Conservation (phyloP, 2,113 vertebrate genomes). For the Chloropsis cyanopogon region DNA sequence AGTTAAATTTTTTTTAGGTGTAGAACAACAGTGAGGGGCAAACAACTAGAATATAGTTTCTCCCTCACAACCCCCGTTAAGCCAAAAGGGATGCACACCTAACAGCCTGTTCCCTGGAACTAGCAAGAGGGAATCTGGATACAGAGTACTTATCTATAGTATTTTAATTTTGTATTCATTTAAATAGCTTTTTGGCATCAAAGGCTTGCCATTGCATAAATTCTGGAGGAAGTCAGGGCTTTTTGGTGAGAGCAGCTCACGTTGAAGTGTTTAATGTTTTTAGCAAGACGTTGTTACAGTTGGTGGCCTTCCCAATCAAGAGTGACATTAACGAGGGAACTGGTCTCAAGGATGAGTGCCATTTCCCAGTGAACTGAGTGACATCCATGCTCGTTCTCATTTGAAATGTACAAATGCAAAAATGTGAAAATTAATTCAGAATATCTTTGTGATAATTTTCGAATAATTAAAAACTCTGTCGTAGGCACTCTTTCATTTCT, state of each 20-base stretch:
- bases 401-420: conserved; percentile 35
- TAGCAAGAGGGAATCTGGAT: background rate
- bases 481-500: background rate
- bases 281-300: background rate
- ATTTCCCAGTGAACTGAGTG: background rate
- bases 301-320: background rate
- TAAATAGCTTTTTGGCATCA: background rate
- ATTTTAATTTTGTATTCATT: background rate
- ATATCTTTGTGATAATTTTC: conserved; percentile 56
- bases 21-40: background rate
- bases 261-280: background rate
- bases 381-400: background rate
- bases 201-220: background rate
- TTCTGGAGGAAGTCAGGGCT: background rate
- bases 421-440: conserved; percentile 68
- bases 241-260: background rate
- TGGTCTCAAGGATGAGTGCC: background rate
- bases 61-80: background rate
- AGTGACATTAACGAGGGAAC: background rate
- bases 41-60: background rate
- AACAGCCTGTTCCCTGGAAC: rapidly evolving
- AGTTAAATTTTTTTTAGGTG: background rate
- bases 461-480: conserved; percentile 67
- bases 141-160: background rate
- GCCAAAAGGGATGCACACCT: background rate